Percentiles rank a stretch among this genome's conserved stretches.
Conservation (phyloP, 2,888 invertebrate species). For the Sericinus montela region DNA sequence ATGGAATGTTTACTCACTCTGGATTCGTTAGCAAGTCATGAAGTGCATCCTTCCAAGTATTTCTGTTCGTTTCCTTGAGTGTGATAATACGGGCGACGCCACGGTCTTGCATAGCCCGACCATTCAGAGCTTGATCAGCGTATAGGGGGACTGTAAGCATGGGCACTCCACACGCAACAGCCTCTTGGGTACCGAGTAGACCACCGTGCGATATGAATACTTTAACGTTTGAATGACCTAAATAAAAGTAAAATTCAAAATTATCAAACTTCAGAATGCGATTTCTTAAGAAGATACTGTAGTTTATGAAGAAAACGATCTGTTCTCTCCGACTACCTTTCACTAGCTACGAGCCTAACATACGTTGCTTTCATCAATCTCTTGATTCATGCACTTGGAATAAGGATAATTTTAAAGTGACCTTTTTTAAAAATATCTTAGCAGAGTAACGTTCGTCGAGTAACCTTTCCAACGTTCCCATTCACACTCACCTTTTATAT, state of each 20-base stretch:
- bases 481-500: too few species aligned
- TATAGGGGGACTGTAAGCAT: conserved; percentile 76
- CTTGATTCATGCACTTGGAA: too few species aligned
- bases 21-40: conserved; percentile 58
- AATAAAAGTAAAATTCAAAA: neutral
- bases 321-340: too few species aligned
- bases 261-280: too few species aligned
- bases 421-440: too few species aligned
- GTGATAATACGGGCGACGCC: conserved; percentile 66
- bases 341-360: too few species aligned
- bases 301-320: too few species aligned
- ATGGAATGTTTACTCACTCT: conserved; percentile 46
- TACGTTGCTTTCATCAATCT: too few species aligned
- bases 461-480: too few species aligned
- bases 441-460: too few species aligned
- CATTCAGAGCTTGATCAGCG: conserved; percentile 76
- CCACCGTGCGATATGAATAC: conserved; percentile 82
- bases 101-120: conserved; percentile 66
- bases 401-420: too few species aligned
- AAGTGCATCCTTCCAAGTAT: conserved; percentile 53
- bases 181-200: conserved; percentile 79
- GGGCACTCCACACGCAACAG: conserved; percentile 76
- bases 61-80: conserved; percentile 46
- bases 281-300: too few species aligned
- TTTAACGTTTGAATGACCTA: conserved; percentile 76